phyloP scores from a whole-genome alignment of 2,888 invertebrate species.

The Penaeus monodon region DNA sequence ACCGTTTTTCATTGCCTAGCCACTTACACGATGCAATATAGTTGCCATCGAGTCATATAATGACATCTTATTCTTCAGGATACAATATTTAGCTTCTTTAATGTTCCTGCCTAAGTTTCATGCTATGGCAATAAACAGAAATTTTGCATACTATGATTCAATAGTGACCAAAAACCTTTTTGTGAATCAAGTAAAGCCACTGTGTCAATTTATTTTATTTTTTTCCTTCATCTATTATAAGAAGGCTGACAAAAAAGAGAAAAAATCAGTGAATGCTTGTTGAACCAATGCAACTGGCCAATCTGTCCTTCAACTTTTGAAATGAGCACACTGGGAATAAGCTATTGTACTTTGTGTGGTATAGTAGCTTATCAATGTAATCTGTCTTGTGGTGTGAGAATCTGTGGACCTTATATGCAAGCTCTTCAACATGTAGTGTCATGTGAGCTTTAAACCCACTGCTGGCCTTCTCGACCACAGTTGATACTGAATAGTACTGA shows the following conservation, averaged over 20 bases:
- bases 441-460: slow-evolving; percentile 7
- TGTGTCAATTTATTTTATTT: background rate
- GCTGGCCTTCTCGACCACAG: background rate
- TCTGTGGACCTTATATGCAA: slow-evolving; percentile 24
- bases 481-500: slow-evolving; percentile 3
- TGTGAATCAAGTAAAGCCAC: too few relatives aligned
- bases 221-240: slow-evolving; percentile 18
- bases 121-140: slow-evolving; percentile 3
- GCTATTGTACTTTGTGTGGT: slow-evolving; percentile 52
- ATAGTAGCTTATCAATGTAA: slow-evolving; percentile 55
- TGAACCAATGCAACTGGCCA: slow-evolving; percentile 19
- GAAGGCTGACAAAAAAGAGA: slow-evolving; percentile 21
- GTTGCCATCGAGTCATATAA: slow-evolving; percentile 35
- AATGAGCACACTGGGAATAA: slow-evolving; percentile 56
- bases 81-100: background rate
- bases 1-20: slow-evolving; percentile 29
- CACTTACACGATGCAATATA: slow-evolving; percentile 23
- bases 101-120: background rate
- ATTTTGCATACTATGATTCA: too few relatives aligned
- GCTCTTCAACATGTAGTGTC: slow-evolving; percentile 15
- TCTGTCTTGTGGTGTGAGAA: slow-evolving; percentile 49
- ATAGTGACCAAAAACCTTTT: too few relatives aligned
- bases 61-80: slow-evolving; percentile 16
- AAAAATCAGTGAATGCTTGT: background rate
- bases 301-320: slow-evolving; percentile 41